These are phyloP conservation scores for Salvelinus fontinalis DNA, from an alignment of 2,113 vertebrate genomes.

Conservation along the genomic window DNA sequence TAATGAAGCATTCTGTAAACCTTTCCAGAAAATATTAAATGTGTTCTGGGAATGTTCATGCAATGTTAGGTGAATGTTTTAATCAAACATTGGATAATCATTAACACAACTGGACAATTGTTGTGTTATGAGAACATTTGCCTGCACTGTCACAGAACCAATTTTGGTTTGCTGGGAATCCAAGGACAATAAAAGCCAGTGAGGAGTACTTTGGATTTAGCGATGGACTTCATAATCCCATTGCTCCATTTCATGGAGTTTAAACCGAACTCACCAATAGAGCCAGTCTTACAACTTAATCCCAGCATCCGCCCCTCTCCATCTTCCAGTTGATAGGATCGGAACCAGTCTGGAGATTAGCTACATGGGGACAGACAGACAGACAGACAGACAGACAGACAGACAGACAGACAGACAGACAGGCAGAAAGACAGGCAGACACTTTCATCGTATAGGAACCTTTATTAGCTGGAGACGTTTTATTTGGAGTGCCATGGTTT, in stretches of 20 bases:
- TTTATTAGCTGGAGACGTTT: neutral
- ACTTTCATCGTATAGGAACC: neutral
- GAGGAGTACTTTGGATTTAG: conserved; percentile 70
- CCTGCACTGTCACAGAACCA: no score
- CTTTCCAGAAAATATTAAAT: no score
- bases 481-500: neutral
- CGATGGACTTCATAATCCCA: conserved; percentile 77
- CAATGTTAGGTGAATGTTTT: no score
- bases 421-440: neutral
- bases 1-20: no score
- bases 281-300: conserved; percentile 68
- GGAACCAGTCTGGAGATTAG: conserved; percentile 42
- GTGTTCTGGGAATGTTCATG: no score
- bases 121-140: no score
- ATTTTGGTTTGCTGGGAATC: neutral
- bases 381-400: no score
- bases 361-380: neutral
- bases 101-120: no score
- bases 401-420: no score
- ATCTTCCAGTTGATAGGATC: conserved; percentile 48
- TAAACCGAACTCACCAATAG: conserved; percentile 52
- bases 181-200: conserved; percentile 57
- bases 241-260: conserved; percentile 86
- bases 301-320: conserved; percentile 59
- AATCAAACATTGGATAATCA: no score